Conservation (phyloP, 2,797 vertebrate species). For the Thunnus albacares region DNA sequence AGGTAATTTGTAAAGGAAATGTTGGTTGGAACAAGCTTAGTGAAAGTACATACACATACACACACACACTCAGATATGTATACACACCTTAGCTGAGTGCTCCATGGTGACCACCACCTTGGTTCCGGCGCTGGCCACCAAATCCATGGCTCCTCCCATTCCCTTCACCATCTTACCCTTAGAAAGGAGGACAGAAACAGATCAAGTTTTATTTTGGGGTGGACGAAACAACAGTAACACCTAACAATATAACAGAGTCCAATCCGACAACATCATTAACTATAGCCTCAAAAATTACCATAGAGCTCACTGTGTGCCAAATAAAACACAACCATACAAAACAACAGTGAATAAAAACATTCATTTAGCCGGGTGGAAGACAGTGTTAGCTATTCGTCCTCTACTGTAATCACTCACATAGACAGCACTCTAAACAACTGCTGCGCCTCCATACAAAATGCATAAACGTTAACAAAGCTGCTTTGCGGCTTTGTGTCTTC, state of each 20-base stretch:
- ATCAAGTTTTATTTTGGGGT: not conserved
- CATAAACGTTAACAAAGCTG: constrained; percentile 15
- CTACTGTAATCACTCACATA: not conserved
- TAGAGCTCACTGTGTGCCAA: not conserved
- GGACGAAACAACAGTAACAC: constrained; percentile 10
- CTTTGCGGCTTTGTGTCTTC: constrained; percentile 7
- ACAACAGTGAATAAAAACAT: not conserved
- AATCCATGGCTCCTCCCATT: constrained; percentile 99
- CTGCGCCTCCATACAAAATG: not conserved
- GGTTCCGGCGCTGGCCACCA: constrained; percentile 95
- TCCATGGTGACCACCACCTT: constrained; percentile 99
- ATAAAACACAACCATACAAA: not conserved
- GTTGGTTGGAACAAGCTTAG: not conserved
- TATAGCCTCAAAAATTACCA: not conserved
- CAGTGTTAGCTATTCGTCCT: not conserved
- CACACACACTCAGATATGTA: not conserved
- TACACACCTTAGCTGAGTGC: constrained; percentile 93
- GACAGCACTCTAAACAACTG: constrained; percentile 3
- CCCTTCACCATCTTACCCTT: constrained; percentile 99
- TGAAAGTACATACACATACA: constrained; percentile 8
- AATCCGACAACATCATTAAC: not conserved
- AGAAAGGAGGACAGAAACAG: constrained; percentile 21
- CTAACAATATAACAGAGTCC: not conserved
- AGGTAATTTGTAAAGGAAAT: not conserved
- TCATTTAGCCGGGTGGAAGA: not conserved